Evolutionary conservation across 2,113 vertebrate genomes (phyloP).

Genomic region (Salvator merianae): DNA sequence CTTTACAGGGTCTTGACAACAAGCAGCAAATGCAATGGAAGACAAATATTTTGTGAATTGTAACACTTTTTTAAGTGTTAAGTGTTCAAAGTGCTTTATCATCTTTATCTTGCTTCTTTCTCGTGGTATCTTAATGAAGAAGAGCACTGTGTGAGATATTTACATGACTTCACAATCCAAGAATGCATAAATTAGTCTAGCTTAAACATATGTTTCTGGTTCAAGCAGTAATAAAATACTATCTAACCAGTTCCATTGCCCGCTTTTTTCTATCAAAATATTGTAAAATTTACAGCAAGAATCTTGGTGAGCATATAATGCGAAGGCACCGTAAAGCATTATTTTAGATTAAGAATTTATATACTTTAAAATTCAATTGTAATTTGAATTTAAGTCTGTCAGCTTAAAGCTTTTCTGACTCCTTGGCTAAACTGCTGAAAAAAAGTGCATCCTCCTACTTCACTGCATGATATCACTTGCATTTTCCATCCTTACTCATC

Average conservation of each 20-base stretch:
- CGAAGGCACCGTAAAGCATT: not conserved
- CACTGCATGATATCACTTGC: too few relatives aligned
- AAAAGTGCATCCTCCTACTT: too few relatives aligned
- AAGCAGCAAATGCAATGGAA: not conserved
- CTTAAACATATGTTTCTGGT: not conserved
- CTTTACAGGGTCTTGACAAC: not conserved
- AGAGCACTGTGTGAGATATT: not conserved
- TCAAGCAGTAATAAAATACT: not conserved
- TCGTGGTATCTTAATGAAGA: not conserved
- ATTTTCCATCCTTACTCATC: too few relatives aligned
- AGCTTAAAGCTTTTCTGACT: too few relatives aligned
- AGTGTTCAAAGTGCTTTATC: not conserved
- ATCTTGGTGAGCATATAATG: not conserved
- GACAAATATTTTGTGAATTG: not conserved
- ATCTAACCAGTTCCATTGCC: not conserved
- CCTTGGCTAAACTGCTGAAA: too few relatives aligned
- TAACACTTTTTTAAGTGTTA: not conserved
- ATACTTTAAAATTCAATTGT: not conserved
- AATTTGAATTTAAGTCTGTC: too few relatives aligned
- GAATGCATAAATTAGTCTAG: not conserved
- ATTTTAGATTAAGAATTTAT: not conserved
- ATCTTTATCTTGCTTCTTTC: not conserved
- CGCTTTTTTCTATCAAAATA: not conserved
- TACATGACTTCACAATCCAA: not conserved
- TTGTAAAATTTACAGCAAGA: not conserved